These are phyloP conservation scores for Tapirus indicus DNA, from an alignment of 2,797 vertebrate genomes.

Conservation along the genomic window DNA sequence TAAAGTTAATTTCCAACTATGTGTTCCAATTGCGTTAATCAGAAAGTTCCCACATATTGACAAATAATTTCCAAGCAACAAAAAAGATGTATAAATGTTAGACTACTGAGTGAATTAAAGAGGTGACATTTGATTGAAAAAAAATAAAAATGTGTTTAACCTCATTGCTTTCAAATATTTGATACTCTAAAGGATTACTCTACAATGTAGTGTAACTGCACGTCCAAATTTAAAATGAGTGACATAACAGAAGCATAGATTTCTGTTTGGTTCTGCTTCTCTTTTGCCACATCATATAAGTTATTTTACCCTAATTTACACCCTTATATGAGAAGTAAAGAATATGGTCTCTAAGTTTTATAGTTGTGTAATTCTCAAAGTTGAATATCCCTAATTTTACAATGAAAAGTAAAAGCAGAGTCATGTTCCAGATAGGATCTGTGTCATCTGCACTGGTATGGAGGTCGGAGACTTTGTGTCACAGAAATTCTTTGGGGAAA, in stretches of 20 bases:
- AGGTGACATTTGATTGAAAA: neutral
- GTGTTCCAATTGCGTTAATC: neutral
- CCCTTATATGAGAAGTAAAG: neutral
- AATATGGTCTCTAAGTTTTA: neutral
- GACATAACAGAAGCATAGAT: neutral
- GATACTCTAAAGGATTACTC: neutral
- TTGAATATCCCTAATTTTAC: neutral
- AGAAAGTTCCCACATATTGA: neutral
- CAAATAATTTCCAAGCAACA: neutral
- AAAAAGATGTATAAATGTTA: neutral
- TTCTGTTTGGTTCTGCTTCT: neutral
- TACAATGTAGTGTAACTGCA: neutral
- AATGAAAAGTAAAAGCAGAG: neutral
- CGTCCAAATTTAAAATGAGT: neutral
- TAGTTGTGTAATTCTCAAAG: neutral
- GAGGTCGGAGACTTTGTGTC: neutral
- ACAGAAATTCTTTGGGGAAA: neutral
- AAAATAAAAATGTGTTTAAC: neutral
- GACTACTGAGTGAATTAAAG: neutral
- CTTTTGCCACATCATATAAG: neutral
- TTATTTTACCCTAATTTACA: neutral
- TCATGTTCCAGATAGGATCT: neutral
- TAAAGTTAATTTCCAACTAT: neutral
- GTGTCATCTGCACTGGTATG: neutral
- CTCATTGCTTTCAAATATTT: neutral